Conservation (phyloP, 2,888 invertebrate genomes). For the Periphyllus acericola region DNA sequence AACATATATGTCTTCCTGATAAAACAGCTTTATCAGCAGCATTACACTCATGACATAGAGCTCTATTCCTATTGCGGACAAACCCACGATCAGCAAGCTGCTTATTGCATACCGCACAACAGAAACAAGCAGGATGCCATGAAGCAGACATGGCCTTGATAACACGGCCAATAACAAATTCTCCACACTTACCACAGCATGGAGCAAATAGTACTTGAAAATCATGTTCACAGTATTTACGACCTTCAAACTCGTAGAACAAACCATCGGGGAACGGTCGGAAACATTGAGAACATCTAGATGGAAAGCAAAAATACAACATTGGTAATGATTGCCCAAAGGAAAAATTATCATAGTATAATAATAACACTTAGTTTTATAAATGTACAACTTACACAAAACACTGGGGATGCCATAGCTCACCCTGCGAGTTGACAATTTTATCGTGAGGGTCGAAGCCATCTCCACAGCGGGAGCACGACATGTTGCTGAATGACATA, state of each 20-base stretch:
- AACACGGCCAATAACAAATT: constrained; percentile 98
- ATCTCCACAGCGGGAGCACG: constrained; percentile 94
- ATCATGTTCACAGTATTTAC: constrained; percentile 99
- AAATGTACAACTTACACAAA: constrained; percentile 84
- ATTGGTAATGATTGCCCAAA: not conserved
- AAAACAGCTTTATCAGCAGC: constrained; percentile 95
- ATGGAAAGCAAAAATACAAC: constrained; percentile 62
- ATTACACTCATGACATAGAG: constrained; percentile 96
- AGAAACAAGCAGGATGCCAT: constrained; percentile 99
- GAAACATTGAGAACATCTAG: constrained; percentile 97
- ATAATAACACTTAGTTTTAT: not conserved
- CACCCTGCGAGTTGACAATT: constrained; percentile 98
- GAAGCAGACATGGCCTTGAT: constrained; percentile 99
- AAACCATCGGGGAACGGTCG: constrained; percentile 96
- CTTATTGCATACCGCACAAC: constrained; percentile 91
- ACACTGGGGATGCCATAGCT: constrained; percentile 98
- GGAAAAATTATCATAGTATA: not conserved
- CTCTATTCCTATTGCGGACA: constrained; percentile 86
- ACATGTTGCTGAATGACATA: constrained; percentile 92
- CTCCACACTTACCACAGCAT: constrained; percentile 87
- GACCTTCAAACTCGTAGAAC: constrained; percentile 98
- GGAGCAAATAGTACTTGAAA: constrained; percentile 97
- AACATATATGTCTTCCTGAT: constrained; percentile 95
- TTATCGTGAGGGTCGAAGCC: constrained; percentile 97
- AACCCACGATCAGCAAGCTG: constrained; percentile 97